Percentiles rank a stretch among this genome's conserved stretches.
Evolutionary conservation across 2,888 invertebrate genomes (phyloP).

Genomic region (Criorhina ranunculi): DNA sequence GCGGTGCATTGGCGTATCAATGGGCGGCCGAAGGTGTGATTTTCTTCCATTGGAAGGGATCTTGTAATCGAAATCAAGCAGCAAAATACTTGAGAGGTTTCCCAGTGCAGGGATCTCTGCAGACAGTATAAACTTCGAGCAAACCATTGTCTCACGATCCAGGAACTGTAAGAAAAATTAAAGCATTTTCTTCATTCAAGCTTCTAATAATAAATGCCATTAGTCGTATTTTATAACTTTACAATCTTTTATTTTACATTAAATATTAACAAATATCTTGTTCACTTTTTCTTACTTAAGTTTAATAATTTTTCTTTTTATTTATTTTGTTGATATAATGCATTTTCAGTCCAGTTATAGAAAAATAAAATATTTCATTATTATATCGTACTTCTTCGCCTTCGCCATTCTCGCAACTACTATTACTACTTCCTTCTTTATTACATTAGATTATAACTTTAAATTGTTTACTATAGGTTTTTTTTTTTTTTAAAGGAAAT

Average conservation of each 20-base stretch:
- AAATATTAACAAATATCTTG: conserved; percentile 51
- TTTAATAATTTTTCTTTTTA: conserved; percentile 43
- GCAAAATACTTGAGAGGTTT: too few relatives aligned
- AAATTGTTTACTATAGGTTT: not conserved
- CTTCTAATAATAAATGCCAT: too few relatives aligned
- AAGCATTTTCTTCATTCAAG: too few relatives aligned
- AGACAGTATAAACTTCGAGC: too few relatives aligned
- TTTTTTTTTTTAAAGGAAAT: conserved; percentile 17
- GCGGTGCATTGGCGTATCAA: too few relatives aligned
- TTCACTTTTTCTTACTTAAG: conserved; percentile 41
- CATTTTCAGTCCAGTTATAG: conserved; percentile 68
- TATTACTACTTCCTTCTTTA: not conserved
- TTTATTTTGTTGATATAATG: conserved; percentile 57
- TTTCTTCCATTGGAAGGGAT: too few relatives aligned
- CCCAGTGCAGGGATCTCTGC: too few relatives aligned
- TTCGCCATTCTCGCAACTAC: conserved; percentile 12
- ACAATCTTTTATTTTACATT: conserved; percentile 58
- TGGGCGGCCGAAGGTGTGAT: too few relatives aligned
- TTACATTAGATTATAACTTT: conserved; percentile 1
- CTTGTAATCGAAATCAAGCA: too few relatives aligned
- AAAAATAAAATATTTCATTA: conserved; percentile 60
- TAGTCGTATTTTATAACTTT: conserved; percentile 13
- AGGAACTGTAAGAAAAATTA: too few relatives aligned
- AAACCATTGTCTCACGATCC: too few relatives aligned
- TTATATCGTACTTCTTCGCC: conserved; percentile 22